Conservation (phyloP, 2,888 invertebrate genomes). For the Drosophila falleni region DNA sequence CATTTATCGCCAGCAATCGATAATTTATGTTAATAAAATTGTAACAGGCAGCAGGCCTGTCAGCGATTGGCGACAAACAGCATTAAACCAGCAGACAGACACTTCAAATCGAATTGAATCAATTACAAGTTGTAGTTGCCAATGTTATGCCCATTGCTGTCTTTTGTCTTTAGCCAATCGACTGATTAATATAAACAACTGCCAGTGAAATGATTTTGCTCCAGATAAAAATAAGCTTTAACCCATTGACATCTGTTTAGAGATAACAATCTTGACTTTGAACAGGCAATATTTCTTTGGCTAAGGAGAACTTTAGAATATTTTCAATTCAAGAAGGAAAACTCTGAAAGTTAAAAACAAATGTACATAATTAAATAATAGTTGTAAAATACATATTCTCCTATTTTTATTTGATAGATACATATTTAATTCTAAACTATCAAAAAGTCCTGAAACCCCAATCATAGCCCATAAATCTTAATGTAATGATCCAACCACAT, state of each 20-base stretch:
- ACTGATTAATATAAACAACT: slow-evolving; percentile 48
- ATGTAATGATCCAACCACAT: neutral
- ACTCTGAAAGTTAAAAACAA: too few species aligned
- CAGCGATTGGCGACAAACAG: slow-evolving; percentile 66
- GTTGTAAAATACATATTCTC: too few species aligned
- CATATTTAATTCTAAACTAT: too few species aligned
- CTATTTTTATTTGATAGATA: too few species aligned
- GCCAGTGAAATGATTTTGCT: slow-evolving; percentile 28
- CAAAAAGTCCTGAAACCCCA: too few species aligned
- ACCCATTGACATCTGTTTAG: slow-evolving; percentile 30
- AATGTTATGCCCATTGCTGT: slow-evolving; percentile 43
- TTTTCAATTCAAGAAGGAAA: too few species aligned
- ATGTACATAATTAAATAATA: too few species aligned
- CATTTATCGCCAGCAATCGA: slow-evolving; percentile 34
- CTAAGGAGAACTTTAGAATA: too few species aligned
- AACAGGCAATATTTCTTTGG: neutral
- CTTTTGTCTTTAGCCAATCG: slow-evolving; percentile 55
- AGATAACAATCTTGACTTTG: neutral
- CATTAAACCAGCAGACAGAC: slow-evolving; percentile 52
- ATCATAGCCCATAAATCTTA: too few species aligned
- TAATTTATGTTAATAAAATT: slow-evolving; percentile 75
- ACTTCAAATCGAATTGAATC: slow-evolving; percentile 56
- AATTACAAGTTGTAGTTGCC: slow-evolving; percentile 55
- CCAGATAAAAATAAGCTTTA: slow-evolving; percentile 24
- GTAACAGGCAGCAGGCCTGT: slow-evolving; percentile 54